These are phyloP conservation scores for Macrotrachela quadricornifera DNA, from an alignment of 1,140 invertebrate species.

Conservation along the genomic window DNA sequence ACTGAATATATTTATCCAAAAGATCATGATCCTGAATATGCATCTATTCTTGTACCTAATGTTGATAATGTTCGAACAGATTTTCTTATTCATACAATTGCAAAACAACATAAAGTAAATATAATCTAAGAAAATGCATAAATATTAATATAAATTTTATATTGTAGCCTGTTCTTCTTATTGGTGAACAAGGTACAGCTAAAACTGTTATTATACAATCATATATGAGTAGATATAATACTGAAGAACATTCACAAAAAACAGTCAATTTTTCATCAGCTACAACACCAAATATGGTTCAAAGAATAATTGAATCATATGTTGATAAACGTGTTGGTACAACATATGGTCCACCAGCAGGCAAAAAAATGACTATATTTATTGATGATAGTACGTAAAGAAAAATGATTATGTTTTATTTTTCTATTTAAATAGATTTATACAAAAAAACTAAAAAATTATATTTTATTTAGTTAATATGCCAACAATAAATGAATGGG, in stretches of 20 bases:
- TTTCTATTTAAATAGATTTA: too few species aligned
- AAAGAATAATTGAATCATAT: constrained; percentile 86
- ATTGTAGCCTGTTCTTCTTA: constrained; percentile 43
- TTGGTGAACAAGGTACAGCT: constrained; percentile 81
- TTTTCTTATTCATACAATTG: constrained; percentile 63
- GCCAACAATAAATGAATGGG: constrained; percentile 81
- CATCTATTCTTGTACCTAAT: constrained; percentile 71
- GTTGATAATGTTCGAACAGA: constrained; percentile 77
- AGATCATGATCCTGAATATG: constrained; percentile 60
- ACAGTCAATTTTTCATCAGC: constrained; percentile 86
- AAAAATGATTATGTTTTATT: too few species aligned
- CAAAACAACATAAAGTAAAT: constrained; percentile 50
- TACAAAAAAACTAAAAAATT: too few species aligned
- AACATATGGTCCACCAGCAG: constrained; percentile 72
- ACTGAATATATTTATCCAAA: constrained; percentile 67
- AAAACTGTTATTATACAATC: constrained; percentile 91
- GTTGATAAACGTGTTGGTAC: constrained; percentile 80
- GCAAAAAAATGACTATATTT: constrained; percentile 76
- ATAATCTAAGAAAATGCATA: too few species aligned
- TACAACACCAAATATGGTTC: constrained; percentile 45
- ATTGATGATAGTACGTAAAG: constrained; percentile 51
- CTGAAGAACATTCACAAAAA: constrained; percentile 58
- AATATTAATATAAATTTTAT: too few species aligned
- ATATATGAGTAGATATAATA: constrained; percentile 71
- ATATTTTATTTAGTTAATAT: constrained; percentile 55